These are phyloP conservation scores for Loris lydekkerianus DNA, from an alignment of 2,797 vertebrate genomes.

Conservation along the genomic window DNA sequence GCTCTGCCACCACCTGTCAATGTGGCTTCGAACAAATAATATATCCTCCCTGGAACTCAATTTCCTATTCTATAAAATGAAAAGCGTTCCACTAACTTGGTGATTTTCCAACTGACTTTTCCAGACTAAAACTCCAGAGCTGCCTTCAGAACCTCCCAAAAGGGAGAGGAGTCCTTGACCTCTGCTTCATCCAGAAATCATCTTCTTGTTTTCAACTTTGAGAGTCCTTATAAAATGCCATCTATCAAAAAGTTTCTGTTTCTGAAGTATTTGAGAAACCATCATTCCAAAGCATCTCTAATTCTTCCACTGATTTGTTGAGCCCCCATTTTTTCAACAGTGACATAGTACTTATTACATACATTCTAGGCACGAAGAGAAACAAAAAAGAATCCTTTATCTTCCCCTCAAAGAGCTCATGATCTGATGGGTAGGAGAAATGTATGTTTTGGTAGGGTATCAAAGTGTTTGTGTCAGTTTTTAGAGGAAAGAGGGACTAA, in stretches of 20 bases:
- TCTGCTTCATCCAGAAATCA: not conserved
- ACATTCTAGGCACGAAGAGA: not conserved
- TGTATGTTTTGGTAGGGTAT: not conserved
- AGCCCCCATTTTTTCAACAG: not conserved
- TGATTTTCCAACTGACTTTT: not conserved
- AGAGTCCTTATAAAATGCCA: constrained; percentile 41
- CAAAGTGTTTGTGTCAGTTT: not conserved
- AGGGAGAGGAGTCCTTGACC: accelerated
- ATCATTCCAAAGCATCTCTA: not conserved
- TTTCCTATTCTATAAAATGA: not conserved
- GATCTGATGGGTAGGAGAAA: not conserved
- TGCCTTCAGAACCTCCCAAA: not conserved
- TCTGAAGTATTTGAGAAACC: not conserved
- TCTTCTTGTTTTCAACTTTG: not conserved
- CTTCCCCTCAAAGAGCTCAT: not conserved
- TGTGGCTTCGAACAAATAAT: not conserved
- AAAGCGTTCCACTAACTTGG: not conserved
- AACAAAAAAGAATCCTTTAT: not conserved
- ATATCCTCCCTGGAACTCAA: not conserved
- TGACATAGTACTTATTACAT: not conserved
- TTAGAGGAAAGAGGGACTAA: not conserved
- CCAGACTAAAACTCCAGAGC: not conserved
- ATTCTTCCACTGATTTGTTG: not conserved
- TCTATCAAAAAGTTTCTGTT: not conserved
- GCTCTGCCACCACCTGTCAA: not conserved